Percentiles rank a stretch among this genome's conserved stretches.
These are phyloP conservation scores for Sylvicola cinctus DNA, from an alignment of 2,888 invertebrate genomes.

Conservation along the genomic window DNA sequence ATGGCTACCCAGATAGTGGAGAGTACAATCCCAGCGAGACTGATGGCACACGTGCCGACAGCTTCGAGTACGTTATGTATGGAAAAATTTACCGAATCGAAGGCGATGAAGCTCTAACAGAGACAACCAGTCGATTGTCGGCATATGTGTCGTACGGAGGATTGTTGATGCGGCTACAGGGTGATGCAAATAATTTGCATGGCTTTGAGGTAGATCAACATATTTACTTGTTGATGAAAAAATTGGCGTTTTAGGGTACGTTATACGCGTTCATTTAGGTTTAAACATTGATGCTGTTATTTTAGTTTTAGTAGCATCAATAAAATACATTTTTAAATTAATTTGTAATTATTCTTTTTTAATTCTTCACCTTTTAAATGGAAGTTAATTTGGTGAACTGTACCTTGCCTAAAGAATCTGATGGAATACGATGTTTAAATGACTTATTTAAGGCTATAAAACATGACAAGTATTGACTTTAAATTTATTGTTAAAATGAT, in stretches of 20 bases:
- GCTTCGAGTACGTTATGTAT: constrained; percentile 99
- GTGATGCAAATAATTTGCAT: constrained; percentile 95
- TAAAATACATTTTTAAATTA: no score
- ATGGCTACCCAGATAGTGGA: constrained; percentile 87
- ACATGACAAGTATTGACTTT: no score
- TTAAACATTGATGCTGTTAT: no score
- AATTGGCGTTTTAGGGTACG: constrained; percentile 86
- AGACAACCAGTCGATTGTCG: constrained; percentile 68
- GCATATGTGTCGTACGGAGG: constrained; percentile 98
- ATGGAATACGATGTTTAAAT: no score
- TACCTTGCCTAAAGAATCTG: no score
- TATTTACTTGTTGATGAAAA: constrained; percentile 95
- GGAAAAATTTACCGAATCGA: constrained; percentile 67
- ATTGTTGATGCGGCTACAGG: constrained; percentile 87
- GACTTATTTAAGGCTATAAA: no score
- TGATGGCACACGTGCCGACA: constrained; percentile 83
- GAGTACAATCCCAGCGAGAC: constrained; percentile 83
- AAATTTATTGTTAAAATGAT: no score
- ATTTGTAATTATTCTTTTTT: no score
- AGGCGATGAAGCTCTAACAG: constrained; percentile 76
- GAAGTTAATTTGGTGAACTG: no score
- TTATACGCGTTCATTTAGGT: no score
- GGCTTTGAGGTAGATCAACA: constrained; percentile 96
- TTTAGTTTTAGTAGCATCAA: no score
- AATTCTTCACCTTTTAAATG: no score